Base-by-base conservation (phyloP, 2,888 invertebrate species). In the Leptopilina drosophilae region DNA sequence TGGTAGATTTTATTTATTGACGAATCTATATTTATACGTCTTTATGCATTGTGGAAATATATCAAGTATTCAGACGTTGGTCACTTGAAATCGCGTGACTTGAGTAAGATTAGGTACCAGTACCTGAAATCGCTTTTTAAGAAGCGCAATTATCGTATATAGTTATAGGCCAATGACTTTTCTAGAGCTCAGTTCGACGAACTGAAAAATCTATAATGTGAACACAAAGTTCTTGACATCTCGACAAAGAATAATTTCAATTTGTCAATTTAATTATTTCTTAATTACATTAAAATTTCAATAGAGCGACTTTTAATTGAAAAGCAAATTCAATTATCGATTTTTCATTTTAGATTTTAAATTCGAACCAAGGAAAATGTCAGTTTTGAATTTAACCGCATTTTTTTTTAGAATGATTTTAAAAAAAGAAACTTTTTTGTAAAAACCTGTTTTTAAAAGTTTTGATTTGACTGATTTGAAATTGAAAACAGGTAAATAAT, bases 31-130 rank as follows among this genome's bases (percentile, higher is more conserved):
- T 53, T 26, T 69, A 53, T 56, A 20, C 20, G 0, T 20, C 1
- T 20, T 20, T 20, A 33, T 33, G 5, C 33, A n/a, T 73, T 33
- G 33, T 33, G 8, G 53, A 33, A 73, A 73, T 56, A 33, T 56
- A 73, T 56, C 56, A 73, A 56, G 73, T n/a, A 33, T 56, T 56
- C n/a, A 73, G 56, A 15, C 33, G 40, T 11, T 65, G 49, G 79
- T 79, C 67, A 79, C 78, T 79, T n/a, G 49, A 80, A 82, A 82
- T 82, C 75, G 80, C 79, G 80, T 82, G 79, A 80, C 79, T 81
- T 49, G 49, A 42, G 42, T n/a, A 14, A 42, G 46, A 62, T 64
- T 64, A 49, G 49, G 49, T 49, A 56, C 64, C 64, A 15, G 33
- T 62, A 78, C 42, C 69, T 73, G 73, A 56, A 73, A 73, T 73